These are phyloP conservation scores for Bos indicus DNA, from an alignment of 2,113 vertebrate species.

Conservation along the genomic window DNA sequence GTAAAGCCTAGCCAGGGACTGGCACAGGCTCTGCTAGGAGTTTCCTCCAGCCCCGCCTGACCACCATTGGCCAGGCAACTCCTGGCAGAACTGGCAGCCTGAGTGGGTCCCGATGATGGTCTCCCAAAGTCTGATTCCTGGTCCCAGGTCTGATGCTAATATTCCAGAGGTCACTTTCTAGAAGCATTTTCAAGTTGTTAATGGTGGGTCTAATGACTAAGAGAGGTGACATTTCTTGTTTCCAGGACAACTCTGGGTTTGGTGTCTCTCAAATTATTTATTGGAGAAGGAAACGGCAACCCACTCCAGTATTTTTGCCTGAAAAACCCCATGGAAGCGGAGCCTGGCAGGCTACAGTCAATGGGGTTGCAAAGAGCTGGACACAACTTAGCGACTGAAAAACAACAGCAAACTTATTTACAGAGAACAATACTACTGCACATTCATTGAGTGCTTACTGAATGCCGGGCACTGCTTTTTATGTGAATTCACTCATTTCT, in stretches of 20 bases:
- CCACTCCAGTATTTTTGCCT: background rate
- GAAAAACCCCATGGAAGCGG: background rate
- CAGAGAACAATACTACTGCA: background rate
- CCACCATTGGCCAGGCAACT: background rate
- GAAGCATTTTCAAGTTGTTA: background rate
- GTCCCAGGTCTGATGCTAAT: background rate
- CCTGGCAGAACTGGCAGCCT: background rate
- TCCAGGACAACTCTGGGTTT: background rate
- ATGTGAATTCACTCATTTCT: background rate
- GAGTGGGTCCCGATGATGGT: rapidly evolving
- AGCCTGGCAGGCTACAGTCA: background rate
- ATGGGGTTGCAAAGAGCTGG: background rate
- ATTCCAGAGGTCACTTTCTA: background rate
- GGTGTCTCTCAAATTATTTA: background rate
- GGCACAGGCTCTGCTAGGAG: background rate
- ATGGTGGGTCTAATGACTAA: background rate
- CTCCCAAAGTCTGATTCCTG: background rate
- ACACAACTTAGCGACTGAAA: background rate
- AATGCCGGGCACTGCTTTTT: background rate
- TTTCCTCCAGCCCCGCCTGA: background rate
- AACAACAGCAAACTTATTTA: background rate
- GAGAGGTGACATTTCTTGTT: background rate
- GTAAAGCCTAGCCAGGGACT: constrained; percentile 53
- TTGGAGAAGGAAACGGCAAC: background rate
- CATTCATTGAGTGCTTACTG: background rate